Evolutionary conservation across 1,140 invertebrate genomes (phyloP), one percentile per base, ranked within the genome.

Genomic region (Hyles vespertilio): DNA sequence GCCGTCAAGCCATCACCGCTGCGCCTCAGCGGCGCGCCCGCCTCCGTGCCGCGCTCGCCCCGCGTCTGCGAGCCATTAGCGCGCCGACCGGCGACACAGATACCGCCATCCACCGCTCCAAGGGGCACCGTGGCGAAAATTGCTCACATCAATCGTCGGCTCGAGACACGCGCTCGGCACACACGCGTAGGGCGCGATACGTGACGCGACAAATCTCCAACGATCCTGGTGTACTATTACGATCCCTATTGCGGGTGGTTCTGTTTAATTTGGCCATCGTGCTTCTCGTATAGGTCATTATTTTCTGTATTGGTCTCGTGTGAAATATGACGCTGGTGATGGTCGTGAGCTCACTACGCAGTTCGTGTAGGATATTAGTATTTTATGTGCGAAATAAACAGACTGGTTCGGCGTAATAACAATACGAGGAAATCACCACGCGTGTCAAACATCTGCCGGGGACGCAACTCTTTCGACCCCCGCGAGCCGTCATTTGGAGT

Each of bases 141-240:
- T 67, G 63, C 69, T 44, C 58, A 60, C 65, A 71, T 71, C 69
- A 71, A 68, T 71, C 69, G 62, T 67, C 57, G 56, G 63, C 54
- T 67, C 59, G 61, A 51, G 50, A n/a, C 65, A 58, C 60, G 56
- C 58, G 61, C 51, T 5, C 47, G 2, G 9, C 47, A 22, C 47
- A 12, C 47, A 11, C 11, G 47, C 47, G 22, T 12, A 5, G 9
- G 47, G 9, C 47, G 47, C 10, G 47, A 48, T 11, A 22, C 10
- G 47, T 11, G 22, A 5, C 47, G 7, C 47, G 22, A 11, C 47
- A 11, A 48, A 48, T n/a, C 6, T 11, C n/a, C 3, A 48, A 3
- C 11, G 47, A 48, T 6, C n/a, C 22, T 5, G 6, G n/a, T n/a
- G 3, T 6, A 11, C 9, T n/a, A 48, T 11, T 6, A 5, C n/a